Percentiles rank a stretch among this genome's conserved stretches.
These are phyloP conservation scores for Catamblyrhynchus diadema DNA, from an alignment of 2,797 vertebrate species.

Conservation along the genomic window DNA sequence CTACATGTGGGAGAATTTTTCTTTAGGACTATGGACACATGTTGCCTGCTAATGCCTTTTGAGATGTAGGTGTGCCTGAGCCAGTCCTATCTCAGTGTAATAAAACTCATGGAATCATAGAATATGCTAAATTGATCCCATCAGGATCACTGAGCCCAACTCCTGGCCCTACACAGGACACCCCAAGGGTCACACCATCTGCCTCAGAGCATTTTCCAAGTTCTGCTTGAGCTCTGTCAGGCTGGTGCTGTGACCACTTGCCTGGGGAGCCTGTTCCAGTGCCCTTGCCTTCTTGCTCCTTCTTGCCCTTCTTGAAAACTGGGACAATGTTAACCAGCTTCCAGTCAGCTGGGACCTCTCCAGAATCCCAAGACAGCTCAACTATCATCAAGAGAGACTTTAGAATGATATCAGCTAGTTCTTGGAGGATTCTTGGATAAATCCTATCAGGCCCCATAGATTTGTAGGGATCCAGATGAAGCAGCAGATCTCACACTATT, in stretches of 20 bases:
- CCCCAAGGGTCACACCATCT: background rate
- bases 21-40: background rate
- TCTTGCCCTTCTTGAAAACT: background rate
- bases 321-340: background rate
- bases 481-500: background rate
- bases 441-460: background rate
- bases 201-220: background rate
- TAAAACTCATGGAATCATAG: background rate
- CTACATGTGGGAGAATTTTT: background rate
- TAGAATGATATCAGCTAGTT: background rate
- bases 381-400: background rate
- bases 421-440: background rate
- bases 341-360: background rate
- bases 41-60: background rate
- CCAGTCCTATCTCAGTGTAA: background rate
- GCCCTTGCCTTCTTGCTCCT: background rate
- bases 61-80: background rate
- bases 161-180: background rate
- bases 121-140: background rate
- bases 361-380: background rate
- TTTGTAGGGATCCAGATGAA: background rate
- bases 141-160: background rate
- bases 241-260: background rate
- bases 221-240: background rate
- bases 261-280: background rate